A percentile compares a stretch with the other conserved stretches of the same genome.
Conservation (phyloP, 2,888 invertebrate genomes). For the Hemaris fuciformis region DNA sequence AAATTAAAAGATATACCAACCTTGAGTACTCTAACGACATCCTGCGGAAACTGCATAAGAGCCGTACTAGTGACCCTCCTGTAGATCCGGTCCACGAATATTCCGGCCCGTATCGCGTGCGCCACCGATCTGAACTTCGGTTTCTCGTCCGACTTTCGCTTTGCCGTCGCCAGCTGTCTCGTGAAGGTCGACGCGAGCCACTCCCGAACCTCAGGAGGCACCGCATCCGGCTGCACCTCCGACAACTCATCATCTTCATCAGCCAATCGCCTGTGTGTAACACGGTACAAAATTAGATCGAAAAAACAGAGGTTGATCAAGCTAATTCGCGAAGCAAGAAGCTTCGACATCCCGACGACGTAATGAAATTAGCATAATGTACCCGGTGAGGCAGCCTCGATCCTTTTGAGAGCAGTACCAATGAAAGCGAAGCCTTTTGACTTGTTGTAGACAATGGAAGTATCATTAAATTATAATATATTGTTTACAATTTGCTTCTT, state of each 20-base stretch:
- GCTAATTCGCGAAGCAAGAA: conserved; percentile 25
- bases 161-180: conserved; percentile 90
- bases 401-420: neutral
- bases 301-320: conserved; percentile 11
- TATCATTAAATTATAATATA: neutral
- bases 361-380: conserved; percentile 20
- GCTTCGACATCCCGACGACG: conserved; percentile 24
- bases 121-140: conserved; percentile 97
- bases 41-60: conserved; percentile 93
- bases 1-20: conserved; percentile 80
- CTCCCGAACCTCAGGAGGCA: conserved; percentile 97
- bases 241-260: conserved; percentile 98
- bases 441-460: neutral
- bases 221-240: conserved; percentile 97
- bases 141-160: conserved; percentile 89
- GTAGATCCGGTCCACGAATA: conserved; percentile 97
- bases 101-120: conserved; percentile 97
- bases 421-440: conserved; percentile 14
- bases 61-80: conserved; percentile 89
- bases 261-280: conserved; percentile 85
- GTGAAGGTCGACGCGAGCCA: conserved; percentile 99
- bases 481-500: neutral
- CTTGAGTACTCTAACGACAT: conserved; percentile 92
- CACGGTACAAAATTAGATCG: conserved; percentile 30
- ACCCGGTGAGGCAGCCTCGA: neutral